Conservation (phyloP, 2,888 invertebrate species). For the Callinectes sapidus region DNA sequence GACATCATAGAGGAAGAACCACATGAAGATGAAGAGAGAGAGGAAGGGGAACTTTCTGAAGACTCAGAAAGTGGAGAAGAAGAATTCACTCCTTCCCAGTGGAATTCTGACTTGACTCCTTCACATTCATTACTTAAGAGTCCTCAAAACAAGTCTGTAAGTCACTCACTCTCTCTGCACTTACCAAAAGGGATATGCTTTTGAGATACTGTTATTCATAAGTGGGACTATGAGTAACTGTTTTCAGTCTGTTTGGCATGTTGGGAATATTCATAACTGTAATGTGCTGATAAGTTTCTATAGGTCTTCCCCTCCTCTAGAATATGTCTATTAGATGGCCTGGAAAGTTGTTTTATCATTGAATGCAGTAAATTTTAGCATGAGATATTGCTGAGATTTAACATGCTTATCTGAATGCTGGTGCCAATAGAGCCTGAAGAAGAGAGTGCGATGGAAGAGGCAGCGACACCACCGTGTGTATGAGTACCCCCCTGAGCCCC, state of each 20-base stretch:
- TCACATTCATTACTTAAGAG: slow-evolving; percentile 84
- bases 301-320: background rate
- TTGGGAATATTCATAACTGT: background rate
- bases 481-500: slow-evolving; percentile 86
- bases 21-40: slow-evolving; percentile 76
- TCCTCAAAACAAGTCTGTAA: slow-evolving; percentile 79
- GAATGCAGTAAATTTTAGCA: background rate
- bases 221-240: background rate
- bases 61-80: slow-evolving; percentile 76
- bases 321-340: background rate
- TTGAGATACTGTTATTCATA: background rate
- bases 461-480: slow-evolving; percentile 90
- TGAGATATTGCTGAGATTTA: background rate
- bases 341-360: background rate
- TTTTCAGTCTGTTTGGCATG: background rate
- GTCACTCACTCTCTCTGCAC: slow-evolving; percentile 64
- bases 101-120: slow-evolving; percentile 88
- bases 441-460: slow-evolving; percentile 85
- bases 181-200: background rate
- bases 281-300: background rate
- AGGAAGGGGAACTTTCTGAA: slow-evolving; percentile 73
- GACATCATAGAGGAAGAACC: slow-evolving; percentile 56
- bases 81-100: slow-evolving; percentile 87
- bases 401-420: background rate
- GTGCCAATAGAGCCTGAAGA: slow-evolving; percentile 51